Conservation (phyloP, 1,140 invertebrate genomes). For the Polyergus mexicanus region DNA sequence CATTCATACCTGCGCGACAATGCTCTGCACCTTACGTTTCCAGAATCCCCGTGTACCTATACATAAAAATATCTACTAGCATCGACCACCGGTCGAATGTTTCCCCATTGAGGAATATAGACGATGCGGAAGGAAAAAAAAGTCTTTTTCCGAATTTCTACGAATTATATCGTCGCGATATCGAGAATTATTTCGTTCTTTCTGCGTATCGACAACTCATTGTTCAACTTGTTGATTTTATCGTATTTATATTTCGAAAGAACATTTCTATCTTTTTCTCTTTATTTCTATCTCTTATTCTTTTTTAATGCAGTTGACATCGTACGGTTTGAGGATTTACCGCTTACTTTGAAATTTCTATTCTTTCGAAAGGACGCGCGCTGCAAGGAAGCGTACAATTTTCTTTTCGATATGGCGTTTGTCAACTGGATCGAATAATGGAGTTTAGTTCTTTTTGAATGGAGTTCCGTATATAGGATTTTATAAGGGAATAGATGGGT, state of each 20-base stretch:
- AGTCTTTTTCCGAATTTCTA: slow-evolving; percentile 61
- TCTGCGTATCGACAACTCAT: slow-evolving; percentile 17
- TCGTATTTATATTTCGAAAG: slow-evolving; percentile 79
- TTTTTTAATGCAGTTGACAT: slow-evolving; percentile 24
- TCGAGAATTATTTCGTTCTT: slow-evolving; percentile 78
- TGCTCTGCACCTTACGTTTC: slow-evolving; percentile 83
- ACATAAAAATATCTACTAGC: slow-evolving; percentile 23
- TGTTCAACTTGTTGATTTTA: slow-evolving; percentile 79
- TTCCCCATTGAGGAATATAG: slow-evolving; percentile 76
- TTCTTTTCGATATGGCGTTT: slow-evolving; percentile 48
- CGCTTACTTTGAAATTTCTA: slow-evolving; percentile 43
- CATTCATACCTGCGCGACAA: slow-evolving; percentile 83
- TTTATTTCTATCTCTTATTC: slow-evolving; percentile 7
- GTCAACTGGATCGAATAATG: slow-evolving; percentile 67
- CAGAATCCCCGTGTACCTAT: slow-evolving; percentile 54
- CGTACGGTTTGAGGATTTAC: slow-evolving; percentile 53
- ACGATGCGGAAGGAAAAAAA: slow-evolving; percentile 69
- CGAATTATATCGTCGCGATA: slow-evolving; percentile 78
- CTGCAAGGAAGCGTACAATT: slow-evolving; percentile 24
- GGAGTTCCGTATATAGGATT: slow-evolving; percentile 5
- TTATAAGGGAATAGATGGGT: neutral
- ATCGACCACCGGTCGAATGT: slow-evolving; percentile 55
- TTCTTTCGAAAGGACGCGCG: slow-evolving; percentile 62
- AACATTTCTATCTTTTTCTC: slow-evolving; percentile 70
- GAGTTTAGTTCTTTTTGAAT: slow-evolving; percentile 48